Conservation (phyloP, 1,140 invertebrate genomes). For the Polypedilum vanderplanki region DNA sequence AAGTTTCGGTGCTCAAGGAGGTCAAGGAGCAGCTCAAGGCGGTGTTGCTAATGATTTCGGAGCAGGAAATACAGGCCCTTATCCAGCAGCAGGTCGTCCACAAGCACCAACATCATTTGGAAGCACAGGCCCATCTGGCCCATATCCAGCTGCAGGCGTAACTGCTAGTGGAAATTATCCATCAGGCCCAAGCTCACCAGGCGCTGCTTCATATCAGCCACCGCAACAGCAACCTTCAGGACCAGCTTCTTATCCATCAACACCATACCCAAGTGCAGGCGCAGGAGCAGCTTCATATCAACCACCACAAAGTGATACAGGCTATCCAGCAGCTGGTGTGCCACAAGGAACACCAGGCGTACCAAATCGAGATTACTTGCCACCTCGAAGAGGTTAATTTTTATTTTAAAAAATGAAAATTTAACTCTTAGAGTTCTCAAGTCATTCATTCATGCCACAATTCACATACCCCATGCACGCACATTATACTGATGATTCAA, state of each 20-base stretch:
- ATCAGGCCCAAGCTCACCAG: not conserved
- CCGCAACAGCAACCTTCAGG: not conserved
- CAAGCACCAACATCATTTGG: slow-evolving; percentile 19
- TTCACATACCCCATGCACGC: too few relatives aligned
- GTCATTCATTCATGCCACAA: too few relatives aligned
- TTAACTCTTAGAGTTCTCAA: too few relatives aligned
- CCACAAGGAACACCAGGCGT: not conserved
- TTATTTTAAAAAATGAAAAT: too few relatives aligned
- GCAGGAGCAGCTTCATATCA: not conserved
- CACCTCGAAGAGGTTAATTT: slow-evolving; percentile 14
- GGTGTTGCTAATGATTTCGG: slow-evolving; percentile 21
- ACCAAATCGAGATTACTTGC: slow-evolving; percentile 15
- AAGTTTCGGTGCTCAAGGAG: slow-evolving; percentile 3
- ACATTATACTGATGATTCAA: too few relatives aligned
- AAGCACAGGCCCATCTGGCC: not conserved
- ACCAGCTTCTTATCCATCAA: slow-evolving; percentile 29
- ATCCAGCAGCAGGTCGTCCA: slow-evolving; percentile 23
- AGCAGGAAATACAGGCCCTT: slow-evolving; percentile 16
- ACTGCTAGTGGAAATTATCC: not conserved
- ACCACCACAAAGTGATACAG: not conserved
- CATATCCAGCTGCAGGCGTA: not conserved
- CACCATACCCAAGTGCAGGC: slow-evolving; percentile 31
- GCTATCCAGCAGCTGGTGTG: not conserved
- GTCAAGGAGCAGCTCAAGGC: slow-evolving; percentile 29
- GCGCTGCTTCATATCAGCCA: not conserved